Evolutionary conservation across 2,888 invertebrate genomes (phyloP).

Genomic region (Physocephala rufipes): DNA sequence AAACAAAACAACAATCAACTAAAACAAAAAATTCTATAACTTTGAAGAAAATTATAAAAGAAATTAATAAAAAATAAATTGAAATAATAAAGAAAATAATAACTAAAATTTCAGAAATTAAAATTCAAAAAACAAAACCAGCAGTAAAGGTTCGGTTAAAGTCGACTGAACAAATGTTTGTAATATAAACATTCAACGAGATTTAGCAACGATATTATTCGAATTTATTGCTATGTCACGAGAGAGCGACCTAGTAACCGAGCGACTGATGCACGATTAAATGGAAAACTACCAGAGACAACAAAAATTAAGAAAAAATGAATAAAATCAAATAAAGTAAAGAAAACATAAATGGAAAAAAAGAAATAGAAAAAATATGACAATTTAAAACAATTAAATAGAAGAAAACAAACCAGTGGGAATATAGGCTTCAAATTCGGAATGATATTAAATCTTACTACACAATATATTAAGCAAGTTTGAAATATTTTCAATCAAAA

Average conservation of each 20-base stretch:
- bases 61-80: background rate
- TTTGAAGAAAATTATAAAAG: background rate
- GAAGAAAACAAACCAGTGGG: too few species aligned
- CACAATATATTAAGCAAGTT: too few species aligned
- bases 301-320: background rate
- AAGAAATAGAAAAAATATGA: too few species aligned
- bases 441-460: too few species aligned
- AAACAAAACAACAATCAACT: background rate
- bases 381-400: too few species aligned
- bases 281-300: constrained; percentile 4
- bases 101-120: too few species aligned
- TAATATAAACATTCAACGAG: constrained; percentile 6
- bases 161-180: constrained; percentile 4
- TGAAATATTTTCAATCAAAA: too few species aligned
- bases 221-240: background rate
- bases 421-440: too few species aligned
- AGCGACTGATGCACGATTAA: background rate
- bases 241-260: background rate
- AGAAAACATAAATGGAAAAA: too few species aligned
- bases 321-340: background rate
- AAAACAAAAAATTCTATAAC: background rate
- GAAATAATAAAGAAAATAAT: too few species aligned
- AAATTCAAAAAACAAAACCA: too few species aligned
- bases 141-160: background rate
- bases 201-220: background rate